A percentile compares a stretch with the other conserved stretches of the same genome.
Conservation (phyloP, 2,797 vertebrate species). For the Sciaenops ocellatus region DNA sequence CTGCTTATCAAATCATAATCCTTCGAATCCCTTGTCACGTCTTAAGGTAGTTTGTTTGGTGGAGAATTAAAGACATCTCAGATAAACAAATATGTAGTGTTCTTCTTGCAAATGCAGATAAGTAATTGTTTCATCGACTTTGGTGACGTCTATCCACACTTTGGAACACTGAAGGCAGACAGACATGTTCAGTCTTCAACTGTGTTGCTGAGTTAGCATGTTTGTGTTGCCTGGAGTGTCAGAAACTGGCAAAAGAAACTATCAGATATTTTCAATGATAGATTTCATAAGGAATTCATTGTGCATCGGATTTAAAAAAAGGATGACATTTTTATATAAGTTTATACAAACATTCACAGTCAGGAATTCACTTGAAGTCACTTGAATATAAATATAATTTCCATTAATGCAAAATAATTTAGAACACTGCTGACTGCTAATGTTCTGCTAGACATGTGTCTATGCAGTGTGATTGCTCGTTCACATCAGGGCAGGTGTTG, state of each 20-base stretch:
- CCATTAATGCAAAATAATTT: background rate
- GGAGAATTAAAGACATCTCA: background rate
- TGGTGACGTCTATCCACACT: background rate
- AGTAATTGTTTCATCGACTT: background rate
- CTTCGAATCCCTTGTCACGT: background rate
- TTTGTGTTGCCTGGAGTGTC: background rate
- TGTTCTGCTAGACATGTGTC: background rate
- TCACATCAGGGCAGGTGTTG: slow-evolving; percentile 39
- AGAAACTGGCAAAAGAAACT: background rate
- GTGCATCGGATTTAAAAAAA: no score
- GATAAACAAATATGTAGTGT: background rate
- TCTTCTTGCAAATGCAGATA: background rate
- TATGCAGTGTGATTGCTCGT: background rate
- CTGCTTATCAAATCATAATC: background rate
- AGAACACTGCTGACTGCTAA: background rate
- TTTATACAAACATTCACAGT: no score
- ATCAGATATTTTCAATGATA: no score
- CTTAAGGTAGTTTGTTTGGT: background rate
- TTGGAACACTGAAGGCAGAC: background rate
- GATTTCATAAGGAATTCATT: no score
- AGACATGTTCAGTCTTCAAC: background rate
- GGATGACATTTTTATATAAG: no score
- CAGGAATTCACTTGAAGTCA: no score
- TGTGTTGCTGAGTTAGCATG: no score
- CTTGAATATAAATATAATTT: background rate